phyloP scores from a whole-genome alignment of 2,888 invertebrate genomes.

The Sesia apiformis region DNA sequence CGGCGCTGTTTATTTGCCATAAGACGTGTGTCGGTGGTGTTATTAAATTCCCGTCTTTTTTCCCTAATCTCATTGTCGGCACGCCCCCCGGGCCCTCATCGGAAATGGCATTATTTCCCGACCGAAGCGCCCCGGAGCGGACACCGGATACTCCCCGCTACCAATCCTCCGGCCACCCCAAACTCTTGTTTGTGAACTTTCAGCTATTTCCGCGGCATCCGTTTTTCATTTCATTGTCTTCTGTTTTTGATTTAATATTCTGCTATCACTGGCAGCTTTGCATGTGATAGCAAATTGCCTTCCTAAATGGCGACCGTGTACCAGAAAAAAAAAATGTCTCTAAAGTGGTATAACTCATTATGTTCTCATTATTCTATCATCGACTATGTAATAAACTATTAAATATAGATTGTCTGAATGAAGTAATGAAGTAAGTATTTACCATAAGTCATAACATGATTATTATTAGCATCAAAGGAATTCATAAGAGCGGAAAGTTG shows the following conservation, averaged over 20 bases:
- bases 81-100: slow-evolving; percentile 58
- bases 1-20: slow-evolving; percentile 29
- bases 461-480: no score
- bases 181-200: slow-evolving; percentile 39
- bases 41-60: slow-evolving; percentile 61
- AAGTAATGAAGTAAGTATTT: no score
- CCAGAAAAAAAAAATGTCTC: no score
- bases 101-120: slow-evolving; percentile 66
- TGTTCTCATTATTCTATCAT: no score
- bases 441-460: no score
- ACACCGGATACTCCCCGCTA: slow-evolving; percentile 49
- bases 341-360: no score
- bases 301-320: background rate
- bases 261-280: slow-evolving; percentile 1
- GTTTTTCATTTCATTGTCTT: slow-evolving; percentile 26
- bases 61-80: slow-evolving; percentile 57
- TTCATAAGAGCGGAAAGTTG: no score
- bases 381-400: no score
- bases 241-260: slow-evolving; percentile 6
- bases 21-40: slow-evolving; percentile 48
- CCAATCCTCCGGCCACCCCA: slow-evolving; percentile 22
- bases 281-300: background rate
- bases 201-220: slow-evolving; percentile 35
- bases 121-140: slow-evolving; percentile 22
- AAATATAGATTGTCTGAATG: no score